A percentile compares a stretch with the other conserved stretches of the same genome.
Evolutionary conservation across 2,113 vertebrate species (phyloP).

Genomic region (Camelus dromedarius): DNA sequence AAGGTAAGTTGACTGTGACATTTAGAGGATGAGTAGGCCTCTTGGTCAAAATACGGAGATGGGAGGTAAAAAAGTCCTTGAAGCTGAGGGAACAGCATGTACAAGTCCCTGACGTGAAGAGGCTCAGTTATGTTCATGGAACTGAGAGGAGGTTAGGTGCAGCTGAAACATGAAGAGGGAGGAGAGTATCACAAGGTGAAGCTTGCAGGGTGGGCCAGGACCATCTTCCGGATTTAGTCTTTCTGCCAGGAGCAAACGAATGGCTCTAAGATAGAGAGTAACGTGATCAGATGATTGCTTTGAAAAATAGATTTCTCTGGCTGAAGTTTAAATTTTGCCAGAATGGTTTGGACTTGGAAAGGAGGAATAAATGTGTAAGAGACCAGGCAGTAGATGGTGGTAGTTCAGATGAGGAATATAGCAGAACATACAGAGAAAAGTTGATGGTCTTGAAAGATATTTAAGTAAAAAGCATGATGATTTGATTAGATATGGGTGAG

Average conservation of each 20-base stretch:
- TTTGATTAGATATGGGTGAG: not conserved
- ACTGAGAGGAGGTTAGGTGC: not conserved
- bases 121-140: too few relatives aligned
- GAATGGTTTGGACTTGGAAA: not conserved
- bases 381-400: not conserved
- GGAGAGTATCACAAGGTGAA: not conserved
- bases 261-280: not conserved
- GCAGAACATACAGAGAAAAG: not conserved
- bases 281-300: not conserved
- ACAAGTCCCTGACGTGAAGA: not conserved
- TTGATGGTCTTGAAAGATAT: not conserved
- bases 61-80: not conserved
- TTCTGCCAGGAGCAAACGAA: not conserved
- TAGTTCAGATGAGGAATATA: not conserved
- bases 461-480: not conserved
- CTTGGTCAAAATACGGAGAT: not conserved
- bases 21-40: not conserved
- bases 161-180: not conserved
- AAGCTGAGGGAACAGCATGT: not conserved
- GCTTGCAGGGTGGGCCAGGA: not conserved
- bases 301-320: not conserved
- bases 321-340: not conserved
- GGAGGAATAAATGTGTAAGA: not conserved
- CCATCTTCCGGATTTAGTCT: not conserved
- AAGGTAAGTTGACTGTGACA: not conserved